Base-by-base conservation (phyloP, 2,797 vertebrate species). In the Characodon lateralis region DNA sequence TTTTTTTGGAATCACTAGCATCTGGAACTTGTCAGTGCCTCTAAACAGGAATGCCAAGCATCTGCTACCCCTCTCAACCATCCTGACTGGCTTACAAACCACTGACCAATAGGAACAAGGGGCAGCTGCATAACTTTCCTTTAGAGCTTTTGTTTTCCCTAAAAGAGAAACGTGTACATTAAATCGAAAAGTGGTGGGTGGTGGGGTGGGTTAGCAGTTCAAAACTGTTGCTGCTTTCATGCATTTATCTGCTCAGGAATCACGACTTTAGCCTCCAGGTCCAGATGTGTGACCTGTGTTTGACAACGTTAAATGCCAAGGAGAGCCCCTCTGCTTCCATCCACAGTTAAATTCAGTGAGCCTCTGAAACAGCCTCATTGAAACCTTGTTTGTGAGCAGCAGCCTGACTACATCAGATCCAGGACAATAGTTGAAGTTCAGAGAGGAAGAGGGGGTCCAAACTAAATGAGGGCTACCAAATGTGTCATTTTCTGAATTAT, bases 51-150 rank as follows among this genome's bases (percentile, higher is more conserved):
- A 93, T 85, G 85, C 73, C 16, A 76, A 74, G 73, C 71, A 87
- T 89, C 80, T 58, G 16, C n/a, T 50, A 72, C 58, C 68, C 79
- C 72, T 56, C 16, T 72, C 78, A 69, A 74, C 85, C 77, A 86
- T 83, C 85, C 80, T 72, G 74, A 87, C 81, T 77, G 72, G 78
- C 85, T 81, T 78, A 75, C 51, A 73, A 76, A 72, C 48, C 74
- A 55, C 53, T 0, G 48, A 78, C 93, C 95, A 95, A 94, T 95
- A n/a, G 71, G 87, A 94, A 71, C 12, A 2, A 87, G 91, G 89
- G 93, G 93, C 20, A 91, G 92, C 65, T 83, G 63, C 41, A 46
- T 0, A 43, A 72, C 48, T 76, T 85, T 83, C 31, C 59, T 50
- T 1, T 35, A 16, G 66, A 51, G 59, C 73, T 83, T 79, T 82